Conservation (phyloP, 2,888 invertebrate species). For the Eulithis testata region DNA sequence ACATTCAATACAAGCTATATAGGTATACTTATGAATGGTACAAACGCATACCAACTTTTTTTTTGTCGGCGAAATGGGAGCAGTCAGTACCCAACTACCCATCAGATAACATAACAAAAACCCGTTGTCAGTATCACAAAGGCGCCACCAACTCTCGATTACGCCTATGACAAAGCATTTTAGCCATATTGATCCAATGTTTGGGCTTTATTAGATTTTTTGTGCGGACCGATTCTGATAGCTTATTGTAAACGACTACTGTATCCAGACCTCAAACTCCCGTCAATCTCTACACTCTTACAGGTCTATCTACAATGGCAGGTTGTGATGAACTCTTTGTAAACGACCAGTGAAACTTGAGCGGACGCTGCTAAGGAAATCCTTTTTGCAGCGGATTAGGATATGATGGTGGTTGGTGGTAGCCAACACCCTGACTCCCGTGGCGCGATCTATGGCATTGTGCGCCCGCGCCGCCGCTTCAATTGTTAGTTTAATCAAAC, state of each 20-base stretch:
- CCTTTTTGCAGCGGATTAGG: slow-evolving; percentile 37
- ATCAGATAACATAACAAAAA: slow-evolving; percentile 82
- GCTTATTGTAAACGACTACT: slow-evolving; percentile 54
- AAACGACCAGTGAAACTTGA: slow-evolving; percentile 52
- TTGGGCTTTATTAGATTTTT: slow-evolving; percentile 53
- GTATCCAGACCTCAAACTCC: slow-evolving; percentile 40
- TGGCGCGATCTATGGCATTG: slow-evolving; percentile 78
- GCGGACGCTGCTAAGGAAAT: slow-evolving; percentile 24
- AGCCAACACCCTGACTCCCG: slow-evolving; percentile 66
- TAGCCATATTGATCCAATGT: slow-evolving; percentile 83
- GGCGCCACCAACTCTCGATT: slow-evolving; percentile 82
- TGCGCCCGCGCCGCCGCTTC: slow-evolving; percentile 64
- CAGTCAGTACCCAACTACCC: slow-evolving; percentile 69
- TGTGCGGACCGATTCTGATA: slow-evolving; percentile 47
- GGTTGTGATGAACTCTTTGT: slow-evolving; percentile 52
- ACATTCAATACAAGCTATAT: too few species aligned
- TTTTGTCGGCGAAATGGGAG: slow-evolving; percentile 80
- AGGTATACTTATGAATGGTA: slow-evolving; percentile 25
- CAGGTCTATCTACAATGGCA: slow-evolving; percentile 16
- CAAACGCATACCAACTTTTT: slow-evolving; percentile 51
- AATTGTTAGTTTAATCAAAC: slow-evolving; percentile 81
- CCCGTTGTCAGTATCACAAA: slow-evolving; percentile 78
- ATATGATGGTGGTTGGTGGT: slow-evolving; percentile 45
- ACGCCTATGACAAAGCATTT: slow-evolving; percentile 83
- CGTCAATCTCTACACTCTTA: background rate